Conservation (phyloP, 2,888 invertebrate genomes). For the Nomada hirtipes region DNA sequence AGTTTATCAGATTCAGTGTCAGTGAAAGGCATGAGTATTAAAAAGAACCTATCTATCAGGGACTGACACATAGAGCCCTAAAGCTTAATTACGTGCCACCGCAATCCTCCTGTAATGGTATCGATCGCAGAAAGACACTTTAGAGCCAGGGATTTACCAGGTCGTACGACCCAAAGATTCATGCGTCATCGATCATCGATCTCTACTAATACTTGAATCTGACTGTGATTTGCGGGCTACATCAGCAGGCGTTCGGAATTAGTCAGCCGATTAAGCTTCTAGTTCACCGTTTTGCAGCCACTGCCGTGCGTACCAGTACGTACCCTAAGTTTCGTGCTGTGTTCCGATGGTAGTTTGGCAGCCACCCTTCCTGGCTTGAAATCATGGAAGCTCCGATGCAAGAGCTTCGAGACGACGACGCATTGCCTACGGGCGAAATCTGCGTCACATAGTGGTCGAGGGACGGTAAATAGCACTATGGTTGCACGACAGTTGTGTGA, state of each 20-base stretch:
- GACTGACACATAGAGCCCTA: neutral
- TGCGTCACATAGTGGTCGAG: slow-evolving; percentile 31
- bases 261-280: slow-evolving; percentile 75
- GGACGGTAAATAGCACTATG: slow-evolving; percentile 57
- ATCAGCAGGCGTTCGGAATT: slow-evolving; percentile 64
- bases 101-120: slow-evolving; percentile 17
- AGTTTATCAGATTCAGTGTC: too few relatives aligned
- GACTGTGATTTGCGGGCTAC: slow-evolving; percentile 42
- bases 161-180: slow-evolving; percentile 28
- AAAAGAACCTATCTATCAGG: neutral
- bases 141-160: slow-evolving; percentile 28
- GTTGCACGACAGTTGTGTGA: slow-evolving; percentile 4
- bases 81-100: neutral
- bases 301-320: slow-evolving; percentile 12
- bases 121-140: slow-evolving; percentile 6
- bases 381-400: slow-evolving; percentile 72
- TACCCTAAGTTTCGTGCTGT: slow-evolving; percentile 43
- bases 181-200: slow-evolving; percentile 65
- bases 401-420: slow-evolving; percentile 52
- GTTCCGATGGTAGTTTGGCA: slow-evolving; percentile 71
- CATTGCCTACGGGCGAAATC: slow-evolving; percentile 58
- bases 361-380: slow-evolving; percentile 61
- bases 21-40: too few relatives aligned
- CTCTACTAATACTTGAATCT: slow-evolving; percentile 50
- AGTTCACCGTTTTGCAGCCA: slow-evolving; percentile 9